Conservation (phyloP, 2,888 invertebrate species). For the Limenitis arthemis region DNA sequence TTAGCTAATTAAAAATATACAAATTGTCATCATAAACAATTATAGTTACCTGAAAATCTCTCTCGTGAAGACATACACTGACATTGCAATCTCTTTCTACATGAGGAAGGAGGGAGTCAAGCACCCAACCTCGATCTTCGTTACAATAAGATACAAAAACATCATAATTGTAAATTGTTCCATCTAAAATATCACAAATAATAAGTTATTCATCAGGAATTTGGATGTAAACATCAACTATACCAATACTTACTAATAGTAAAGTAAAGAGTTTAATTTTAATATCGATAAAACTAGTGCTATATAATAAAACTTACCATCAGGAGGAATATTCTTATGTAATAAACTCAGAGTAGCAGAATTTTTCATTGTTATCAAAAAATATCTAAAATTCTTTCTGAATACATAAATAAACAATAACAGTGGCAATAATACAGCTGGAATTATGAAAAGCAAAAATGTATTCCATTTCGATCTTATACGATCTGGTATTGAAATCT, state of each 20-base stretch:
- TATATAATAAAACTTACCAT: constrained; percentile 37
- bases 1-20: too few relatives aligned
- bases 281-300: background rate
- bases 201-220: background rate
- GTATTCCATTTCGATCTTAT: constrained; percentile 26
- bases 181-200: constrained; percentile 34
- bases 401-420: constrained; percentile 34
- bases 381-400: constrained; percentile 72
- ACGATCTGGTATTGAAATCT: constrained; percentile 15
- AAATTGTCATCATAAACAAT: too few relatives aligned
- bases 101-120: constrained; percentile 74
- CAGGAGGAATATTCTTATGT: constrained; percentile 47
- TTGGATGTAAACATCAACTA: background rate
- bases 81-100: constrained; percentile 72
- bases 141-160: constrained; percentile 80
- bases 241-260: too few relatives aligned
- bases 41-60: constrained; percentile 74
- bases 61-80: constrained; percentile 78
- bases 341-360: constrained; percentile 69
- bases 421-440: constrained; percentile 32
- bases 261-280: background rate
- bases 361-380: constrained; percentile 70
- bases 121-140: constrained; percentile 75
- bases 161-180: constrained; percentile 68
- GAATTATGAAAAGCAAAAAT: constrained; percentile 35